Conservation (phyloP, 2,797 vertebrate species). For the Hydrolagus colliei region DNA sequence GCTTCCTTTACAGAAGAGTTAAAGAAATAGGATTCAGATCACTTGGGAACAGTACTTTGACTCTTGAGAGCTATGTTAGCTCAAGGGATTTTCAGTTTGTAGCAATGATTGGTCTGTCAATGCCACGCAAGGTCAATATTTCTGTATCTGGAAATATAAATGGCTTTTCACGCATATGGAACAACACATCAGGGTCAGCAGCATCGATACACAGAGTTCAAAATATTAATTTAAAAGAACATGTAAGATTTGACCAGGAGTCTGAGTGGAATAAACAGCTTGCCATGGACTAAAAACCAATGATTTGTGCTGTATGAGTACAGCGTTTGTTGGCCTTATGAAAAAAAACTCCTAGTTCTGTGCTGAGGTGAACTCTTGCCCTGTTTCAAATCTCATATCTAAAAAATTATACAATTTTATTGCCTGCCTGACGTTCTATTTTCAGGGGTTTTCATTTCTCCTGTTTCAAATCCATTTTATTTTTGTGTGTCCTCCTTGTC, state of each 20-base stretch:
- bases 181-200: not conserved
- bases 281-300: too few species aligned
- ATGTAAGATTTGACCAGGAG: not conserved
- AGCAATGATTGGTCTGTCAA: not conserved
- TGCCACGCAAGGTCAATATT: not conserved
- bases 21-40: not conserved
- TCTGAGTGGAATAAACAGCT: not conserved
- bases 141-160: not conserved
- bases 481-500: not conserved
- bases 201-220: not conserved
- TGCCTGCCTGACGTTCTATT: not conserved
- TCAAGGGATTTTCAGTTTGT: not conserved
- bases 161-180: not conserved
- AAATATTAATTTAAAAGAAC: not conserved
- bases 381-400: too few species aligned
- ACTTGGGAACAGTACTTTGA: not conserved
- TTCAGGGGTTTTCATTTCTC: not conserved
- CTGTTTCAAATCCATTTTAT: too few species aligned
- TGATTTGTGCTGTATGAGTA: not conserved
- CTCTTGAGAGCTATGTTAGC: not conserved
- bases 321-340: not conserved
- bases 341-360: not conserved
- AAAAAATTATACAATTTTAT: not conserved
- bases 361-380: not conserved
- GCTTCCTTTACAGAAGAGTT: slow-evolving; percentile 3